Evolutionary conservation across 2,888 invertebrate species (phyloP), one percentile per base, ranked within the genome.

Genomic region (Halocaridina rubra): DNA sequence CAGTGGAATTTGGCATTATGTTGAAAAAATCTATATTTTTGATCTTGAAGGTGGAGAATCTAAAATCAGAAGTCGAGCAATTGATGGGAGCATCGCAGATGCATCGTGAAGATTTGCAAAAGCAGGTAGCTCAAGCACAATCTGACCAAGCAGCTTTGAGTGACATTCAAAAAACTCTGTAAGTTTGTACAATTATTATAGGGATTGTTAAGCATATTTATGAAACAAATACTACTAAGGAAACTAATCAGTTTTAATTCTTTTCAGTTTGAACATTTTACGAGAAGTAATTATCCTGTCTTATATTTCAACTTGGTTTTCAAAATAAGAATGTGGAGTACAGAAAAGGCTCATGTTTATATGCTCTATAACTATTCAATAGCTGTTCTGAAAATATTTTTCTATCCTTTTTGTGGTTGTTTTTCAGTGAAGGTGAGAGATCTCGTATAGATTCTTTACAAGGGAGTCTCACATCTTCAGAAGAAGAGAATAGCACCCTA

Each of bases 31-130:
- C 4, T 53, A 46, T 53, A n/a, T 53, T 53, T 3, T 7, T 53
- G 53, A n/a, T n/a, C n/a, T n/a, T n/a, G 10, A 53, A 84, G 84
- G 84, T 84, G 39, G 32, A 39, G 27, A 75, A 64, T 32, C 13
- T 84, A 69, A 84, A 79, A 71, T 67, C 72, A 7, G 84, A 84
- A 32, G 84, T 84, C 27, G 75, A 74, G 46, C 74, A 79, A 24
- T 39, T 84, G 64, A 84, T 80, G 74, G 67, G 27, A 2, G 64
- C 67, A 29, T 84, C 74, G 39, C 79, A 74, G 22, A 19, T 29
- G n/a, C 84, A 84, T 30, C 84, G 84, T 4, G 84, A 84, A 22
- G 79, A 84, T 64, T 75, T 84, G 3, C 74, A 75, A 57, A 74
- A 67, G 39, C 84, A 84, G 59, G 39, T 80, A 33, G 61, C 46